These are phyloP conservation scores for Drosophila falleni DNA, from an alignment of 2,888 invertebrate genomes.

Conservation along the genomic window DNA sequence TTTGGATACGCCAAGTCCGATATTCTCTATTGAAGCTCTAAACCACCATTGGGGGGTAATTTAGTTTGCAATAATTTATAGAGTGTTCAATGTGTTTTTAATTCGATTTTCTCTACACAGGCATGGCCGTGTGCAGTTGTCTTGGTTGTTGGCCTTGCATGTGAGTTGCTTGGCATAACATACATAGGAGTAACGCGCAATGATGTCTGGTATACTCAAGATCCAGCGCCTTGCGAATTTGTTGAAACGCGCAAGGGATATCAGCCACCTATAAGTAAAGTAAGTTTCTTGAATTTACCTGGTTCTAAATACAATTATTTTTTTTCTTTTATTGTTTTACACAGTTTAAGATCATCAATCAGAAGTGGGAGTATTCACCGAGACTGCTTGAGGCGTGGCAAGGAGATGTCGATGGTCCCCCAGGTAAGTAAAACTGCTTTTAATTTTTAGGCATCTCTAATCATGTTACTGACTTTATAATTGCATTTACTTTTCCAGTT, in stretches of 20 bases:
- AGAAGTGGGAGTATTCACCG: not conserved
- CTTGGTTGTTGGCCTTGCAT: not conserved
- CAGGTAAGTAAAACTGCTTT: not conserved
- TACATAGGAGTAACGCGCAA: not conserved
- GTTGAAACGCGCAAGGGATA: not conserved
- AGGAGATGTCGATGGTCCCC: not conserved
- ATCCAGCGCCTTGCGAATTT: not conserved
- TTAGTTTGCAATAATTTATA: not conserved
- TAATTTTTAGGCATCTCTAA: not conserved
- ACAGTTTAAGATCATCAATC: not conserved
- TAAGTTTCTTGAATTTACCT: not conserved
- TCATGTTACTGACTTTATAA: not conserved
- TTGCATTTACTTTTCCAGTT: not conserved
- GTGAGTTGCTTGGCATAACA: not conserved
- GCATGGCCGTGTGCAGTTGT: not conserved
- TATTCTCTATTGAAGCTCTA: not conserved
- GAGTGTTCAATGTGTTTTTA: not conserved
- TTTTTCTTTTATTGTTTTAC: not conserved
- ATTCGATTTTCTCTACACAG: not conserved
- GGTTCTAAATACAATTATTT: not conserved
- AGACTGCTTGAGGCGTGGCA: not conserved
- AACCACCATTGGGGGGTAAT: slow-evolving; percentile 21
- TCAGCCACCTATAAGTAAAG: not conserved
- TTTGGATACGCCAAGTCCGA: not conserved
- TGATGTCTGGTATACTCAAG: slow-evolving; percentile 7